These are phyloP conservation scores for Drosophila watanabei DNA, from an alignment of 1,140 invertebrate species.

Conservation along the genomic window DNA sequence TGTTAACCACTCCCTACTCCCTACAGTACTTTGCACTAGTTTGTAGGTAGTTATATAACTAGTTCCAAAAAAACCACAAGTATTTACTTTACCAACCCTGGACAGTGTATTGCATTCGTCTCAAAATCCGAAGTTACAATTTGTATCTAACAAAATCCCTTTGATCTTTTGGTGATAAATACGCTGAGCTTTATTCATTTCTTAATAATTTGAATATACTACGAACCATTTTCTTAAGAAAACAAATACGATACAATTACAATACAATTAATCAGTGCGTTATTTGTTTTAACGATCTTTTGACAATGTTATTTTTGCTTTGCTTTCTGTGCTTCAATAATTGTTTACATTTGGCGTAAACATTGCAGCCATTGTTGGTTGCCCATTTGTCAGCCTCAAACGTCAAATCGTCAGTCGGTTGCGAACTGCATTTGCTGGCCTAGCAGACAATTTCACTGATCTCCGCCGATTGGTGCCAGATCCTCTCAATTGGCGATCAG, in stretches of 20 bases:
- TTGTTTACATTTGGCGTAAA: slow-evolving; percentile 15
- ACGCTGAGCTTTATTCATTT: background rate
- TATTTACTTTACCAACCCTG: too few species aligned
- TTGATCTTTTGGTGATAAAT: background rate
- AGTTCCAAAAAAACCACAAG: too few species aligned
- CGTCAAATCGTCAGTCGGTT: slow-evolving; percentile 2
- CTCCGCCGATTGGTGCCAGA: slow-evolving; percentile 53
- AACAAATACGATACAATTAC: slow-evolving; percentile 3
- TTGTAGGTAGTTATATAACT: too few species aligned
- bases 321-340: slow-evolving; percentile 1
- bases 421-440: slow-evolving; percentile 10
- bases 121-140: too few species aligned
- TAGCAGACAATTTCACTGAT: slow-evolving; percentile 18
- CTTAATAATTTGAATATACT: background rate
- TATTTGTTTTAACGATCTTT: background rate
- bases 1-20: too few species aligned
- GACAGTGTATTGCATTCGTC: too few species aligned
- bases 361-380: slow-evolving; percentile 17
- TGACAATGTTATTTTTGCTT: background rate
- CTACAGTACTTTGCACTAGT: too few species aligned
- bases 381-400: slow-evolving; percentile 10
- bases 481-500: slow-evolving; percentile 48
- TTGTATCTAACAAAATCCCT: too few species aligned
- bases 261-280: background rate
- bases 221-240: background rate